Percentiles rank a stretch among this genome's conserved stretches.
Conservation (phyloP, 2,888 invertebrate species). For the Desoria tigrina region DNA sequence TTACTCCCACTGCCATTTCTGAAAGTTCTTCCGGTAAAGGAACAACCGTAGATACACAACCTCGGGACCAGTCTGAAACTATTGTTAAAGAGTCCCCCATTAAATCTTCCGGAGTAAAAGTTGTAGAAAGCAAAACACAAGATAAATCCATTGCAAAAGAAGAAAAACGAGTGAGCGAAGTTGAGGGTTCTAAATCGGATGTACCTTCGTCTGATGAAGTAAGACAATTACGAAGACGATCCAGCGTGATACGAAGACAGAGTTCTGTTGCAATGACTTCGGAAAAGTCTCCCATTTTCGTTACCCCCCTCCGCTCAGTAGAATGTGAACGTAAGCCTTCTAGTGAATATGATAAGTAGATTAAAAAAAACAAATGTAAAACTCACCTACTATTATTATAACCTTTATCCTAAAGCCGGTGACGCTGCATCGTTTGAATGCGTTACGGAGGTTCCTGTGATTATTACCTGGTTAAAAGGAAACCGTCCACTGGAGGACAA, state of each 20-base stretch:
- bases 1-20: too few species aligned
- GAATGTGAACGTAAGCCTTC: slow-evolving; percentile 49
- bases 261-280: slow-evolving; percentile 26
- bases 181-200: slow-evolving; percentile 53
- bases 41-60: too few species aligned
- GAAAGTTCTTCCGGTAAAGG: too few species aligned
- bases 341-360: not conserved
- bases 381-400: not conserved
- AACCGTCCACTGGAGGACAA: slow-evolving; percentile 77
- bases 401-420: slow-evolving; percentile 65
- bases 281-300: slow-evolving; percentile 20
- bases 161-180: slow-evolving; percentile 47
- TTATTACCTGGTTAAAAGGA: slow-evolving; percentile 82
- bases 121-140: slow-evolving; percentile 47
- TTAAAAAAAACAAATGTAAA: not conserved
- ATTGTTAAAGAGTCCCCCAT: too few species aligned
- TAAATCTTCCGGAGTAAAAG: not conserved
- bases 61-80: too few species aligned
- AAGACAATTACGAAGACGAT: slow-evolving; percentile 16
- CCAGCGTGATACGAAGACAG: slow-evolving; percentile 21
- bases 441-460: slow-evolving; percentile 65
- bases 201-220: slow-evolving; percentile 8
- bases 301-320: slow-evolving; percentile 36
- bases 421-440: slow-evolving; percentile 81
- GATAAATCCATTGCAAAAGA: slow-evolving; percentile 34